These are phyloP conservation scores for Drosophila tripunctata DNA, from an alignment of 2,888 invertebrate species.

Conservation along the genomic window DNA sequence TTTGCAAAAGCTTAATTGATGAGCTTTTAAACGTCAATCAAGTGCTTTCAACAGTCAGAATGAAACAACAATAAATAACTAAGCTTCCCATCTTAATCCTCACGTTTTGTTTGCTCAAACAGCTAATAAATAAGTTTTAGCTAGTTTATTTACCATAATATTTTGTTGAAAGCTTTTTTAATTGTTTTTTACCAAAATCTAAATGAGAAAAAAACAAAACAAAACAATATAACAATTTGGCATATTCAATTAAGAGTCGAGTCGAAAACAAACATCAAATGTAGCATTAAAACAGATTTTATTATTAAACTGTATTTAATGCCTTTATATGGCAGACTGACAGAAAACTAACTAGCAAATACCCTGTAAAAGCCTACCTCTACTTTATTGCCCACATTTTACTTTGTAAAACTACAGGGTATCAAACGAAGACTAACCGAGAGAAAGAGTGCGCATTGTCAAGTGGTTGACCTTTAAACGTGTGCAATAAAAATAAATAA, in stretches of 20 bases:
- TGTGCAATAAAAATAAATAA: conserved; percentile 58
- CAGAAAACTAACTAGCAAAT: not conserved
- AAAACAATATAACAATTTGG: not conserved
- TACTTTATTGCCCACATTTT: too few relatives aligned
- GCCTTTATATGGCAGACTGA: conserved; percentile 4
- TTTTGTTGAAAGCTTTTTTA: conserved; percentile 1
- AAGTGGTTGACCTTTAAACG: conserved; percentile 70
- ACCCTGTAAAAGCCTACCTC: not conserved
- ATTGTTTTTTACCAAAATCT: conserved; percentile 5
- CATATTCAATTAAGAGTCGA: conserved; percentile 28
- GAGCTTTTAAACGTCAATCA: conserved; percentile 12
- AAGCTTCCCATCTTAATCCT: not conserved
- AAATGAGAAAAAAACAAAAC: conserved; percentile 2
- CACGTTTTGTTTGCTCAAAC: not conserved
- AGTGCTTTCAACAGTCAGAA: not conserved
- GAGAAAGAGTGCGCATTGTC: conserved; percentile 29
- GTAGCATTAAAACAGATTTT: conserved; percentile 15
- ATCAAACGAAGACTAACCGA: conserved; percentile 9
- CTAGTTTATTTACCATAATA: not conserved
- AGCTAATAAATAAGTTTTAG: not conserved
- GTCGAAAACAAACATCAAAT: conserved; percentile 18
- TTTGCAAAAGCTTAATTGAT: conserved; percentile 1
- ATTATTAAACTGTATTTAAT: conserved; percentile 19
- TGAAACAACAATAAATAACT: not conserved
- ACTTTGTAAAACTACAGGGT: not conserved